Evolutionary conservation across 2,888 invertebrate genomes (phyloP).

Genomic region (Oscheius onirici): DNA sequence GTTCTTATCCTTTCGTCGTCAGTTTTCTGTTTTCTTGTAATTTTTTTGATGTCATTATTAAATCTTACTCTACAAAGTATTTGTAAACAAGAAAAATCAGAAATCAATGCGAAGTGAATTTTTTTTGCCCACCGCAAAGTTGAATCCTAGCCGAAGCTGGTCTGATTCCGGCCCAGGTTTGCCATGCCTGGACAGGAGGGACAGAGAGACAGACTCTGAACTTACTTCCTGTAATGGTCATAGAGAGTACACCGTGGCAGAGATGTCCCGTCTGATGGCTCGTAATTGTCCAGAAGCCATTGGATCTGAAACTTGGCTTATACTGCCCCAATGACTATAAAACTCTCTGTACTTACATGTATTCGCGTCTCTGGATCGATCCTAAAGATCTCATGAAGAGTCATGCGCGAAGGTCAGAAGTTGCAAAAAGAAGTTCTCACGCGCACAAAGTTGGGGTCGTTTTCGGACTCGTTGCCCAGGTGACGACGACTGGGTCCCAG

Average conservation of each 20-base stretch:
- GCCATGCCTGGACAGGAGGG: too few species aligned
- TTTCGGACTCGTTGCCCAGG: constrained; percentile 30
- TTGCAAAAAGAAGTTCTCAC: not conserved
- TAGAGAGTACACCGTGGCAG: constrained; percentile 93
- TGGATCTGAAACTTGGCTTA: constrained; percentile 76
- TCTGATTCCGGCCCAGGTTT: too few species aligned
- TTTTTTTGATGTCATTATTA: too few species aligned
- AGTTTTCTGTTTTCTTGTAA: not conserved
- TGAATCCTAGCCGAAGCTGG: too few species aligned
- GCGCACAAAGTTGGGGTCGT: constrained; percentile 16
- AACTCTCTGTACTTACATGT: constrained; percentile 13
- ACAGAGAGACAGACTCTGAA: constrained; percentile 9
- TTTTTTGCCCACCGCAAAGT: too few species aligned
- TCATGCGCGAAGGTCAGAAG: not conserved
- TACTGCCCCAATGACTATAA: not conserved
- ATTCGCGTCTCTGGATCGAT: constrained; percentile 23
- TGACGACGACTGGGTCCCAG: constrained; percentile 10
- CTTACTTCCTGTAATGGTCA: constrained; percentile 84
- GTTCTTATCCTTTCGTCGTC: not conserved
- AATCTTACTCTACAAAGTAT: not conserved
- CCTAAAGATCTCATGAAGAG: constrained; percentile 20
- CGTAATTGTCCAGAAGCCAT: constrained; percentile 97
- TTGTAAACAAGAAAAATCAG: too few species aligned
- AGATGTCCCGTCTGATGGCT: constrained; percentile 93
- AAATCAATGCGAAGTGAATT: too few species aligned